Conservation (phyloP, 1,140 invertebrate species). For the Orchestia grillus region DNA sequence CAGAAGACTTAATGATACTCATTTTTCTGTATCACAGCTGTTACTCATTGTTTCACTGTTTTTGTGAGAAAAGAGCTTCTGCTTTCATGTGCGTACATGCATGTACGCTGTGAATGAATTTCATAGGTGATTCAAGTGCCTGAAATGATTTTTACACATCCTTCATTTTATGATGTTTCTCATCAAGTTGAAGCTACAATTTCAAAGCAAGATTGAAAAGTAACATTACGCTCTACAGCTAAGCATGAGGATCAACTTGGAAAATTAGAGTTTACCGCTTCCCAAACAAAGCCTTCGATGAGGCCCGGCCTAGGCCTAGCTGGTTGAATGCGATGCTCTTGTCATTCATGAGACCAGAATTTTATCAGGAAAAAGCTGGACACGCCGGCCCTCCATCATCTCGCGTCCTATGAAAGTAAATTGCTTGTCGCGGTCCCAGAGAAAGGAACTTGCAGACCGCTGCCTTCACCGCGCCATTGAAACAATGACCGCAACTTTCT, state of each 20-base stretch:
- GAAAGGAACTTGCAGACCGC: not conserved
- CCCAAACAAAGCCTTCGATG: not conserved
- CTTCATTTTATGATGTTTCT: no score
- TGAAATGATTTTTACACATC: no score
- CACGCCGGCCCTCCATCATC: conserved; percentile 17
- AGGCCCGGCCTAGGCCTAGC: not conserved
- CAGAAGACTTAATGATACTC: no score
- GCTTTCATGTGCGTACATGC: no score
- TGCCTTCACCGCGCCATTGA: not conserved
- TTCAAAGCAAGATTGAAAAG: not conserved
- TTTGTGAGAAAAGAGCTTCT: no score
- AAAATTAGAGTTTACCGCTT: not conserved
- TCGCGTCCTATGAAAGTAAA: conserved; percentile 32
- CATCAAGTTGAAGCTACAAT: not conserved
- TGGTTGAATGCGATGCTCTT: not conserved
- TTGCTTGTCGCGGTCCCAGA: conserved; percentile 4
- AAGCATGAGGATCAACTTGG: not conserved
- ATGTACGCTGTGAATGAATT: no score
- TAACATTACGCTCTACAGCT: not conserved
- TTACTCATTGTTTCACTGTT: no score
- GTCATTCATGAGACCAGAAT: conserved; percentile 29
- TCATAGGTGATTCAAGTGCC: no score
- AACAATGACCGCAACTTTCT: conserved; percentile 34
- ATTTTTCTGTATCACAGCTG: no score
- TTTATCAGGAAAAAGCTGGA: conserved; percentile 40